Evolutionary conservation across 2,113 vertebrate species (phyloP).

Genomic region (Cottus gobio): DNA sequence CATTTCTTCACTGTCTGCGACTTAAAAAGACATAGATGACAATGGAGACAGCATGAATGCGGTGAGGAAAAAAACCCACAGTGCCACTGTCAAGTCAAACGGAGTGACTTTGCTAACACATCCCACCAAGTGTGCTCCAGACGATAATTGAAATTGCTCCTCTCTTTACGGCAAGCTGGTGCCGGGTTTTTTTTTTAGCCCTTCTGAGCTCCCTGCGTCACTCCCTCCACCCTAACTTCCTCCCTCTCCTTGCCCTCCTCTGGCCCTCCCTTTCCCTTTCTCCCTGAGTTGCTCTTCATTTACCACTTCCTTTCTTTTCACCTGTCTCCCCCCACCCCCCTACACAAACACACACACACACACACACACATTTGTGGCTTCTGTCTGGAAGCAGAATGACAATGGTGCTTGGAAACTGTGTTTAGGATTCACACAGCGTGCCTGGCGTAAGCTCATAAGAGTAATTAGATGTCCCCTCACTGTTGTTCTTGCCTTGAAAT

Average conservation of each 20-base stretch:
- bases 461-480: conserved; percentile 65
- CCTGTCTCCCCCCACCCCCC: neutral
- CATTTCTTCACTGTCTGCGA: neutral
- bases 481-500: conserved; percentile 61
- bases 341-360: too few species aligned
- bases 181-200: neutral
- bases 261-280: neutral
- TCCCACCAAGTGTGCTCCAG: conserved; percentile 15
- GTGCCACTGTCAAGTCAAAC: conserved; percentile 31
- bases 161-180: conserved; percentile 11
- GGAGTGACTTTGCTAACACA: conserved; percentile 34
- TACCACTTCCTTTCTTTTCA: conserved; percentile 9
- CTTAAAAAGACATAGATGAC: conserved; percentile 25
- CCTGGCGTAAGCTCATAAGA: conserved; percentile 55
- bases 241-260: neutral
- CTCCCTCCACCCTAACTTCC: neutral
- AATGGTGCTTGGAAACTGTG: conserved; percentile 23
- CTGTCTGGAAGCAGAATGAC: conserved; percentile 37
- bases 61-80: neutral
- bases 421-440: conserved; percentile 54
- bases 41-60: conserved; percentile 23
- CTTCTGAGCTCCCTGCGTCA: conserved; percentile 12
- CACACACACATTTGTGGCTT: conserved; percentile 37
- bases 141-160: conserved; percentile 56
- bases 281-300: conserved; percentile 32